These are phyloP conservation scores for Zaprionus bogoriensis DNA, from an alignment of 2,888 invertebrate genomes.

Conservation along the genomic window DNA sequence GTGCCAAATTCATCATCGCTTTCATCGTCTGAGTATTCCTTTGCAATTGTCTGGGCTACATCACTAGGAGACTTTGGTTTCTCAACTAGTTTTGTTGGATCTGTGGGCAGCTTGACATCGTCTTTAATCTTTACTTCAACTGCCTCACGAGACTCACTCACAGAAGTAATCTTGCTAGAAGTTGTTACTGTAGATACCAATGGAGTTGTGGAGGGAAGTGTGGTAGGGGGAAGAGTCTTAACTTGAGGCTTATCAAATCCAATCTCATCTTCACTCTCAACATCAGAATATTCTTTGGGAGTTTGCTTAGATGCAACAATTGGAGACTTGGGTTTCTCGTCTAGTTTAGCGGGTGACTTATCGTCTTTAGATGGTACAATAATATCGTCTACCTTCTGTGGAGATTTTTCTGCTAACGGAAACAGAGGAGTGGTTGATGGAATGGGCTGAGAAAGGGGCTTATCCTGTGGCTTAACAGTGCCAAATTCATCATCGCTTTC, in stretches of 20 bases:
- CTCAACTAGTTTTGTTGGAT: background rate
- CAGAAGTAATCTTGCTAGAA: background rate
- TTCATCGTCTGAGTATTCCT: slow-evolving; percentile 10
- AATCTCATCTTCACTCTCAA: background rate
- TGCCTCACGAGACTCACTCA: slow-evolving; percentile 3
- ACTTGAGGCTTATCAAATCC: background rate
- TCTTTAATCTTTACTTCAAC: background rate
- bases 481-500: too few relatives aligned
- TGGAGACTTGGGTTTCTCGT: too few relatives aligned
- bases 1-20: slow-evolving; percentile 5
- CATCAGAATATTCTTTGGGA: background rate
- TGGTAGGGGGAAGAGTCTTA: too few relatives aligned
- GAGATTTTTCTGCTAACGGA: too few relatives aligned
- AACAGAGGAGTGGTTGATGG: background rate
- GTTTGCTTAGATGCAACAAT: too few relatives aligned
- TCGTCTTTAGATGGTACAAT: too few relatives aligned
- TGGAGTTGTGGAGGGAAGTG: background rate
- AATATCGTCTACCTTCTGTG: too few relatives aligned
- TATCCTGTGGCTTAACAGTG: too few relatives aligned
- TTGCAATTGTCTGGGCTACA: slow-evolving; percentile 9
- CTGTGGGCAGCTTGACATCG: background rate
- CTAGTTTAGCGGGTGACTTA: too few relatives aligned
- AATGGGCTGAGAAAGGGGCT: background rate
- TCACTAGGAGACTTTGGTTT: slow-evolving; percentile 8
- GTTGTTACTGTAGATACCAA: background rate